Evolutionary conservation across 2,113 vertebrate genomes (phyloP).

Genomic region (Zapornia atra): DNA sequence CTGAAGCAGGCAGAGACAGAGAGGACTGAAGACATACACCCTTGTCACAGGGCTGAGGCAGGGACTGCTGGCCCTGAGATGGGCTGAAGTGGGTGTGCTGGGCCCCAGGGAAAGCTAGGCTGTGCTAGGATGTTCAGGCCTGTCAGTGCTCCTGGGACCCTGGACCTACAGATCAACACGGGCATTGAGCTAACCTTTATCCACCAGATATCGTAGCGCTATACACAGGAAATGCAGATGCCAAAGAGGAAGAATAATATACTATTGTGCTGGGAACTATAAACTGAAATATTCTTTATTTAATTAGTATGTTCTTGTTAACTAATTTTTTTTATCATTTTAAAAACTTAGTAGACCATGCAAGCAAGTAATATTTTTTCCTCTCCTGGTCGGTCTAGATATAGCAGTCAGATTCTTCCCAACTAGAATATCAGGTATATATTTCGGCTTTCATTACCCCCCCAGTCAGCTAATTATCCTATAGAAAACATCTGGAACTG

Average conservation of each 20-base stretch:
- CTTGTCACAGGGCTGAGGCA: rapidly evolving
- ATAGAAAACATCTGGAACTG: not conserved
- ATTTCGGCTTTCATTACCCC: not conserved
- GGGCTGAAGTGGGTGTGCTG: not conserved
- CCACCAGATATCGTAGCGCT: rapidly evolving
- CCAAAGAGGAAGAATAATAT: not conserved
- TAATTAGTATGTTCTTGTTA: not conserved
- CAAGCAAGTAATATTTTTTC: not conserved
- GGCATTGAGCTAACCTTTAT: not conserved
- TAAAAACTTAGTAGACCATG: not conserved
- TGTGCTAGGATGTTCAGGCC: no score
- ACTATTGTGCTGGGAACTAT: not conserved
- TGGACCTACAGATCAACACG: not conserved
- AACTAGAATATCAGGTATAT: not conserved
- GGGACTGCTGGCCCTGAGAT: rapidly evolving
- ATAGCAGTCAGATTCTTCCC: not conserved
- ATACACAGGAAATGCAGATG: not conserved
- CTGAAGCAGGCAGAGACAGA: not conserved
- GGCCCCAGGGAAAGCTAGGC: not conserved
- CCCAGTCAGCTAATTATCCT: constrained; percentile 11
- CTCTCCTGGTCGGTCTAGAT: not conserved
- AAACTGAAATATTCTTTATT: not conserved
- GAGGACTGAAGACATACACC: not conserved
- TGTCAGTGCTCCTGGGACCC: not conserved
- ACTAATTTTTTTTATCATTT: not conserved